Evolutionary conservation across 2,113 vertebrate species (phyloP), one percentile per base, ranked within the genome.

Genomic region (Hucho hucho): DNA sequence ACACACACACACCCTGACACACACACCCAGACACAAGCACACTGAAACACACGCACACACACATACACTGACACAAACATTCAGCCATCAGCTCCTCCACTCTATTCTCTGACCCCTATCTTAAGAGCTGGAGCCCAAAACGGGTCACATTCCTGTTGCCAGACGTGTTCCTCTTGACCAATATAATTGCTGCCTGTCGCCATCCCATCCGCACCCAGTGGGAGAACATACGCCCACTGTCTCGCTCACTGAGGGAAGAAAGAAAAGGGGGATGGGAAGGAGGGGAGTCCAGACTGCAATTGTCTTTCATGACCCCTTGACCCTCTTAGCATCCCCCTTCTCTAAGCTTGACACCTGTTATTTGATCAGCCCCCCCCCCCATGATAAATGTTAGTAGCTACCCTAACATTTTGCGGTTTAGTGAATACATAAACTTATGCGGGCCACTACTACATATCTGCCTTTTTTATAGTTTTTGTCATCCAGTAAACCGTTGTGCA

Each of bases 101-200:
- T 28, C 64, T 29, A 16, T 65, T 14, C 26, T 6, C 6, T 65
- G 64, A 76, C 74, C 71, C 65, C 20, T 71, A 43, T 18, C 16
- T 53, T 16, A 18, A 75, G 70, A 58, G 29, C 53, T n/a, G 22
- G 20, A 59, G 6, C 65, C 56, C 70, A 26, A 1, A 66, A 37
- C 18, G 14, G 37, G 47, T n/a, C 59, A 70, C 72, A 68, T 75
- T 75, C 64, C 64, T 75, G 11, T 28, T 29, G 56, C 58, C 29
- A 64, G 46, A 53, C 61, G 6, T 22, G 18, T 64, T 63, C 49
- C 46, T 47, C 26, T 3, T 2, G 25, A 32, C 69, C 53, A 69
- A 53, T 70, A 53, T 18, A 53, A 14, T 18, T 16, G 49, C 49
- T 53, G 49, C 16, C 49, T 53, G 49, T 53, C 49, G 16, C 49